Percentiles rank a stretch among this genome's conserved stretches.
Conservation (phyloP, 2,888 invertebrate species). For the Epinotia demarniana region DNA sequence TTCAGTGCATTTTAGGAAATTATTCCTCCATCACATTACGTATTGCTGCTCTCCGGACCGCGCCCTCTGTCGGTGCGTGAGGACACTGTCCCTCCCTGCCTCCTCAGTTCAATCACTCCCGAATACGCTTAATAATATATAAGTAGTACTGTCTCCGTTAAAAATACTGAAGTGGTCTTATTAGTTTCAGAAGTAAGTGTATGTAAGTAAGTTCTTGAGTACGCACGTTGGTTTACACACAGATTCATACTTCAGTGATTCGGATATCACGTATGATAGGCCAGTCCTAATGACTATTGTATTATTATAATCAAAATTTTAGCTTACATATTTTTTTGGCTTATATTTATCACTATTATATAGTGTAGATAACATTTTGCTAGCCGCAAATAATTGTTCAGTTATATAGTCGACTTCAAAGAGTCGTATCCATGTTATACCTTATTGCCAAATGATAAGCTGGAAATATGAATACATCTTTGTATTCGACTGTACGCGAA, state of each 20-base stretch:
- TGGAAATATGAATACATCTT: too few relatives aligned
- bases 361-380: neutral
- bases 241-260: neutral
- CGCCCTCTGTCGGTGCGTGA: slow-evolving; percentile 77
- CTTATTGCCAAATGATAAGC: too few relatives aligned
- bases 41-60: slow-evolving; percentile 77
- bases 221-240: neutral
- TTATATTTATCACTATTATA: too few relatives aligned
- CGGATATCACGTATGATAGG: neutral
- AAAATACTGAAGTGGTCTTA: neutral
- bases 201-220: neutral
- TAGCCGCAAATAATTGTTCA: neutral
- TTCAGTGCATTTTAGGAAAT: slow-evolving; percentile 80
- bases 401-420: neutral
- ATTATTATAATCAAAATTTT: neutral
- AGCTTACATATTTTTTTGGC: too few relatives aligned
- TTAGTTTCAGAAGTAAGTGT: neutral
- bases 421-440: too few relatives aligned
- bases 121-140: slow-evolving; percentile 6
- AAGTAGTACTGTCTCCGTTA: neutral
- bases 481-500: neutral
- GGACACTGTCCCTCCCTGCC: slow-evolving; percentile 57
- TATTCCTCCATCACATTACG: slow-evolving; percentile 79
- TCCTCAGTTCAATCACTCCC: slow-evolving; percentile 45
- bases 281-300: neutral